Percentiles rank a stretch among this genome's conserved stretches.
Evolutionary conservation across 2,113 vertebrate species (phyloP).

Genomic region (Dromiciops gliroides): DNA sequence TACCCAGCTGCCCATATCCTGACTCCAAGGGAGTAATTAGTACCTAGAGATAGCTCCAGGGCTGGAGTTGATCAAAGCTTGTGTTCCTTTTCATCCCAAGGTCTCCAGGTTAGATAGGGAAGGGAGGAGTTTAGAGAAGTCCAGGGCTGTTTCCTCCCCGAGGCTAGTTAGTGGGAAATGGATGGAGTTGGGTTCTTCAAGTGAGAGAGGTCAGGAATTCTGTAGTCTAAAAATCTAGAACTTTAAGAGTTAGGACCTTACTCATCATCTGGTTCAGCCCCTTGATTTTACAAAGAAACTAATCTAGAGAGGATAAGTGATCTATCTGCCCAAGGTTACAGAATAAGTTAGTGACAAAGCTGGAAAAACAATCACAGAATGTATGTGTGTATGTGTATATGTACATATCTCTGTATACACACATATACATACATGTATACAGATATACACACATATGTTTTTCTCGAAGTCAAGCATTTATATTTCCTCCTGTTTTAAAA

Average conservation of each 20-base stretch:
- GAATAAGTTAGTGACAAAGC: neutral
- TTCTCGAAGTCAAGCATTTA: no score
- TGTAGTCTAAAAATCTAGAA: neutral
- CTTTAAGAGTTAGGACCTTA: neutral
- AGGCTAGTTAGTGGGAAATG: neutral
- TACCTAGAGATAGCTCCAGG: neutral
- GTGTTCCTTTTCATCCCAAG: conserved; percentile 3
- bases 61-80: conserved; percentile 20
- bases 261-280: neutral
- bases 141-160: neutral
- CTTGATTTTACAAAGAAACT: neutral
- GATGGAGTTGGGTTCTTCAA: neutral
- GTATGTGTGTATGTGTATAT: neutral
- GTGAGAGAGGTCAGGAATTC: neutral
- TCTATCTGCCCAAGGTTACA: neutral
- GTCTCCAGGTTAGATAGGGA: conserved; percentile 45
- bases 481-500: no score
- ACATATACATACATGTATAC: no score
- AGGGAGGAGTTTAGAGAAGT: neutral
- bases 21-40: conserved; percentile 12
- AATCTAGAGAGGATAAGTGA: neutral
- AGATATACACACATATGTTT: no score
- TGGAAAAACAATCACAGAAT: neutral
- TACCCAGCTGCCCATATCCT: neutral
- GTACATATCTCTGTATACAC: no score